A percentile compares a stretch with the other conserved stretches of the same genome.
These are phyloP conservation scores for Thumatha senex DNA, from an alignment of 2,888 invertebrate species.

Conservation along the genomic window DNA sequence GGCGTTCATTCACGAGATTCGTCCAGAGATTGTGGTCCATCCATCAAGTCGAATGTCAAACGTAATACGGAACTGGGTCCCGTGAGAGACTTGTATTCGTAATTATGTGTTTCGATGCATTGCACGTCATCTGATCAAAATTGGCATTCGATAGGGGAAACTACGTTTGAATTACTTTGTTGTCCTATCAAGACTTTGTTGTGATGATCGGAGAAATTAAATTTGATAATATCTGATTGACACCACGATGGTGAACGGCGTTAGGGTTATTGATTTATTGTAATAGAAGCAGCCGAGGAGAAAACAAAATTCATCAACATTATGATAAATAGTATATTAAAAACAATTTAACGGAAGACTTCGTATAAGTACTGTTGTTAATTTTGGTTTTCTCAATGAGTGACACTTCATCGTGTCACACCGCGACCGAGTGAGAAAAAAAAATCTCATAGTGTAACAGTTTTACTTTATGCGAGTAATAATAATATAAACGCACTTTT, in stretches of 20 bases:
- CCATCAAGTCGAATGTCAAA: constrained; percentile 83
- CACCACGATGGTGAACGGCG: constrained; percentile 19
- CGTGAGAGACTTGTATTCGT: constrained; percentile 76
- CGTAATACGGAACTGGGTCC: constrained; percentile 78
- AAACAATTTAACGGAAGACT: no score
- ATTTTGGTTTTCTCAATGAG: no score
- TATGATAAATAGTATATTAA: no score
- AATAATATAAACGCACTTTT: no score
- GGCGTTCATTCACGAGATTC: constrained; percentile 74
- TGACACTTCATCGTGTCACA: no score
- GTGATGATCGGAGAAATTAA: constrained; percentile 35
- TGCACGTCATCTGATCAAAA: constrained; percentile 78
- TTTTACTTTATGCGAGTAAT: no score
- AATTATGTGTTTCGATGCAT: constrained; percentile 79
- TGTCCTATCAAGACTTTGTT: constrained; percentile 30
- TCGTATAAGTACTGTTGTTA: no score
- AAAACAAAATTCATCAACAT: no score
- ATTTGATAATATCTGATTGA: constrained; percentile 40
- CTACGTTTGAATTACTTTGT: constrained; percentile 36
- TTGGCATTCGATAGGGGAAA: constrained; percentile 77
- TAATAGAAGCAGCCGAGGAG: not conserved
- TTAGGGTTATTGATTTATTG: constrained; percentile 8
- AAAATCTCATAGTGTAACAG: no score
- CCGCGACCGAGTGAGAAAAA: no score
- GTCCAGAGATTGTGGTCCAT: constrained; percentile 78